phyloP scores from a whole-genome alignment of 2,113 vertebrate genomes.

The Antigone vipio region DNA sequence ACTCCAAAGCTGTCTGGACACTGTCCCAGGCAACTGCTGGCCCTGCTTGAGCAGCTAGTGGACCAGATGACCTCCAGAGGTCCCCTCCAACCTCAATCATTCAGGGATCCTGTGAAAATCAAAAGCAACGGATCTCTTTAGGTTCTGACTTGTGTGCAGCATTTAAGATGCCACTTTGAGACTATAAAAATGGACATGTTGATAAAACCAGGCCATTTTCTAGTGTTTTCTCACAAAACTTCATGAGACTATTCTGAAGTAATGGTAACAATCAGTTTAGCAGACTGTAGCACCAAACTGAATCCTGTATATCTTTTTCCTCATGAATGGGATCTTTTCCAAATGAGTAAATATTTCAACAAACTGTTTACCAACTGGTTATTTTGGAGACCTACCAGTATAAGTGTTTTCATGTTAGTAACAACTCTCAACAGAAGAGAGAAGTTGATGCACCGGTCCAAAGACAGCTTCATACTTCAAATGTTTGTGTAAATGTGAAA shows the following conservation, averaged over 20 bases:
- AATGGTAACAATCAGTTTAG: background rate
- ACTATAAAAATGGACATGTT: background rate
- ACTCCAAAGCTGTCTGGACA: background rate
- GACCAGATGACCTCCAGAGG: background rate
- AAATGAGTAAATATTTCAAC: conserved; percentile 30
- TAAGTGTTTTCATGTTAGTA: background rate
- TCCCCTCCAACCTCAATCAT: background rate
- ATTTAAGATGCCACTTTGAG: background rate
- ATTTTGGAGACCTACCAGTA: conserved; percentile 9
- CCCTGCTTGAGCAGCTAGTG: background rate
- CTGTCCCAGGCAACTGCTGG: background rate
- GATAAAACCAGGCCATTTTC: background rate
- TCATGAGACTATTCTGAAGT: background rate
- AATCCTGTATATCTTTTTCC: background rate
- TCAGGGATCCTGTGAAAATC: background rate
- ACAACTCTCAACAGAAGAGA: background rate
- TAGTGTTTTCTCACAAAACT: background rate
- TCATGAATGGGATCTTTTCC: background rate
- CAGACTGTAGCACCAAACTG: background rate
- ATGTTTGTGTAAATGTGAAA: background rate
- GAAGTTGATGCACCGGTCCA: background rate
- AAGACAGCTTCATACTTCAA: background rate
- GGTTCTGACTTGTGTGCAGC: background rate
- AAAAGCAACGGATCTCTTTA: background rate
- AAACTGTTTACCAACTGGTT: conserved; percentile 46